Percentiles rank a stretch among this genome's conserved stretches.
phyloP scores from a whole-genome alignment of 2,797 vertebrate genomes.

The Enoplosus armatus region DNA sequence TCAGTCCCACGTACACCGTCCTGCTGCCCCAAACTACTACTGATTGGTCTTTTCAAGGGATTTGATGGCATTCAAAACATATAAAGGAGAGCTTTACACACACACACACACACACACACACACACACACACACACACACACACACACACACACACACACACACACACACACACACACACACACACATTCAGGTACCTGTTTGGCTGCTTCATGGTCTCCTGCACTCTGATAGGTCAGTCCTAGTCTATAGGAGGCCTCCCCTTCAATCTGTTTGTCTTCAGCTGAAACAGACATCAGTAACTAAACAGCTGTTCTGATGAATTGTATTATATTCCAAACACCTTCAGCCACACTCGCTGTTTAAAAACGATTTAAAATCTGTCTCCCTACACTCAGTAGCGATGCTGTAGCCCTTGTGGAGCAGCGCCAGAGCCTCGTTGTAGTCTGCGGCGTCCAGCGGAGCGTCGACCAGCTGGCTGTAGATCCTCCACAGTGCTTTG shows the following conservation, averaged over 20 bases:
- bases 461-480: constrained; percentile 29
- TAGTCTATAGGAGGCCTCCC: constrained; percentile 64
- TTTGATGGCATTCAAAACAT: background rate
- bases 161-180: constrained; percentile 8
- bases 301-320: background rate
- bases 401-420: constrained; percentile 34
- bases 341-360: no score
- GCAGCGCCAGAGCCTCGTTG: constrained; percentile 23
- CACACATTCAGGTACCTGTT: constrained; percentile 54
- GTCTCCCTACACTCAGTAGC: constrained; percentile 43
- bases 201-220: constrained; percentile 67
- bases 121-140: no score
- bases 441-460: background rate
- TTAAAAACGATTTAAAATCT: no score
- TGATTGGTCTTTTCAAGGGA: no score
- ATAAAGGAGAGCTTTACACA: background rate
- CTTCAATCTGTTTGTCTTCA: constrained; percentile 75
- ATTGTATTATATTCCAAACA: no score
- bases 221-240: constrained; percentile 75
- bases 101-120: no score
- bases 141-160: constrained; percentile 1
- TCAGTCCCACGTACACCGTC: no score
- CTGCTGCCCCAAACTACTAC: no score
- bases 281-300: constrained; percentile 72
- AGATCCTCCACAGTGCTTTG: constrained; percentile 32